Evolutionary conservation across 2,888 invertebrate genomes (phyloP), one percentile per base, ranked within the genome.

Genomic region (Dusona sp.): DNA sequence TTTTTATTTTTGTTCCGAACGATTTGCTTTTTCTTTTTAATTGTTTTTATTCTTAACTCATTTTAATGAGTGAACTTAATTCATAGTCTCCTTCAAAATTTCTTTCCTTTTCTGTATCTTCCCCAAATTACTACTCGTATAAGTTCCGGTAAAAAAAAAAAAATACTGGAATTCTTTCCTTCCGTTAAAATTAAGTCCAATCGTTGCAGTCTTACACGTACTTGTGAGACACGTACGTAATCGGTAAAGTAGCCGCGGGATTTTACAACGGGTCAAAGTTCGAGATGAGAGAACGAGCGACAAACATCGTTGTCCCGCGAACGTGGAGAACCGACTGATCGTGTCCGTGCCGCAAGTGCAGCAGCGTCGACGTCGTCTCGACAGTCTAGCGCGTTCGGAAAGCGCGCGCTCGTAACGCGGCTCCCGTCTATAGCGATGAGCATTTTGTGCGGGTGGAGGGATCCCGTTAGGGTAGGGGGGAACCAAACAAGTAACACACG

Each of bases 271-370:
- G 90, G 89, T 91, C 91, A 91, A 90, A 91, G 91, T 90, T 91
- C 89, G 87, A 78, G 81, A 51, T 65, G 79, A 74, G 80, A 72
- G 80, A 64, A 57, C 84, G 70, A 87, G 84, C 86, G 87, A 79
- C 65, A 80, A 85, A 75, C 84, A 88, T 92, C 91, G 91, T 92
- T 90, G 90, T 91, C 89, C 91, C 91, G 91, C 90, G 91, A 92
- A 91, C 92, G 91, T 92, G 92, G 91, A 91, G 92, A 92, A 92
- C 91, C 91, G 92, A 92, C 92, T 92, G 92, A 92, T 92, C 89
- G 79, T 48, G 61, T 51, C 72, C 75, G 88, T 87, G 88, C 86
- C 87, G 85, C 83, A 77, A 86, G 67, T 86, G 83, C 83, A 86
- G 79, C 83, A 86, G 79, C 72, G 75, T 74, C 86, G 75, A 77